Percentiles rank a stretch among this genome's conserved stretches.
phyloP scores from a whole-genome alignment of 30 jellyfish, hydroid and myxozoan genomes.

The Hydractinia echinata region DNA sequence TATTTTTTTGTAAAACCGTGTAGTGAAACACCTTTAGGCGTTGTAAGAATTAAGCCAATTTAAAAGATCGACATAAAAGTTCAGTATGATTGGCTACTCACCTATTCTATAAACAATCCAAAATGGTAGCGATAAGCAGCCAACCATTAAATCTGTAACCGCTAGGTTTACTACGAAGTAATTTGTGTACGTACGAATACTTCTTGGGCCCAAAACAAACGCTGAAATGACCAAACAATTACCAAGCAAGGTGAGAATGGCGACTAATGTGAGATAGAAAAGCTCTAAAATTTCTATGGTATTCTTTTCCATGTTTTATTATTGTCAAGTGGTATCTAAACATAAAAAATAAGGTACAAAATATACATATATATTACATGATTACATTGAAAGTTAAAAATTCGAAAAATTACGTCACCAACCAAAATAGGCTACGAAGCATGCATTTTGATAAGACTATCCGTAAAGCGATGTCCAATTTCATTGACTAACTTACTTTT shows the following conservation, averaged over 20 bases:
- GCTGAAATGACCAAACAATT: constrained; percentile 43
- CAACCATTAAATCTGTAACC: constrained; percentile 52
- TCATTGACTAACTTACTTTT: not conserved
- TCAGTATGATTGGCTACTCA: not conserved
- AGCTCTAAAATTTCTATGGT: constrained; percentile 20
- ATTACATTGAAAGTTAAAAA: not conserved
- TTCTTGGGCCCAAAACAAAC: constrained; percentile 33
- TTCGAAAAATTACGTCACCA: not conserved
- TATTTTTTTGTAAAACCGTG: too few species aligned
- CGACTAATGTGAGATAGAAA: constrained; percentile 20
- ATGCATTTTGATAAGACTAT: not conserved
- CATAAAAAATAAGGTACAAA: not conserved
- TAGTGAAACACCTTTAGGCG: too few species aligned
- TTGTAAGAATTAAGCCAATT: too few species aligned
- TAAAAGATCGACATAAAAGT: too few species aligned
- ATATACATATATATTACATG: too few species aligned
- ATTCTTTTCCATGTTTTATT: constrained; percentile 1
- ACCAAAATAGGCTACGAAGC: not conserved
- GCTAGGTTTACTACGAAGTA: constrained; percentile 45
- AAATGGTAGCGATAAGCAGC: constrained; percentile 45
- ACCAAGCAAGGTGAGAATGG: constrained; percentile 25
- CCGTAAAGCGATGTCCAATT: not conserved
- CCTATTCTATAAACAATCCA: constrained; percentile 46
- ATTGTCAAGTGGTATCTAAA: not conserved
- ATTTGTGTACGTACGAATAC: constrained; percentile 37